Percentiles rank a stretch among this genome's conserved stretches.
Evolutionary conservation across 2,113 vertebrate species (phyloP).

Genomic region (Alectura lathami): DNA sequence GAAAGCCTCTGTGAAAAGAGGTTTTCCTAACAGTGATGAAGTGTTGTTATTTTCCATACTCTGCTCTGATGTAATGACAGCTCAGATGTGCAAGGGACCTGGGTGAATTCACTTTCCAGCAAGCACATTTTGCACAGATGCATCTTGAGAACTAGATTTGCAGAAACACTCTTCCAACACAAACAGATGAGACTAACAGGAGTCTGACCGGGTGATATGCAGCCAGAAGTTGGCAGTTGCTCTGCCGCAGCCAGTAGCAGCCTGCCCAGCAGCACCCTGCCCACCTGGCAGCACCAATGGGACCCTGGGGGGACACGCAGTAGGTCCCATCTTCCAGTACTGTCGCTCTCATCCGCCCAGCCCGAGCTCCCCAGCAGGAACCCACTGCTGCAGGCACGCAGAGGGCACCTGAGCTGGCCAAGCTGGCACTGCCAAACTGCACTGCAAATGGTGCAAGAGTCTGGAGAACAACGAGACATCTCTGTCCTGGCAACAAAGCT

Average conservation of each 20-base stretch:
- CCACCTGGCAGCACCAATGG: background rate
- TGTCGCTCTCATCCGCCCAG: no score
- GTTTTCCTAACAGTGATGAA: background rate
- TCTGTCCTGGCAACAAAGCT: background rate
- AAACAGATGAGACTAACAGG: background rate
- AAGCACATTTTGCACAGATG: background rate
- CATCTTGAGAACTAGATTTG: background rate
- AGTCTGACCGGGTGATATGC: accelerated
- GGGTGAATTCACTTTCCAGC: background rate
- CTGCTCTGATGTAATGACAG: background rate
- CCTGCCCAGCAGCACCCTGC: background rate
- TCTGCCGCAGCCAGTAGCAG: background rate
- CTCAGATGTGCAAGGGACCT: background rate
- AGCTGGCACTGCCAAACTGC: background rate
- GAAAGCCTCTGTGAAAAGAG: background rate
- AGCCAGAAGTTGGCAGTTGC: background rate
- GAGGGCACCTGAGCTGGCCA: background rate
- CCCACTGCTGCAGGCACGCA: background rate
- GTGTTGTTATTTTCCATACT: background rate
- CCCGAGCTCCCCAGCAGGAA: background rate
- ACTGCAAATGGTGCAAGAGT: background rate
- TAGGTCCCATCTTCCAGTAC: background rate
- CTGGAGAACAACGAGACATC: background rate
- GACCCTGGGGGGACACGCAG: background rate
- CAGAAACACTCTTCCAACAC: background rate